These are phyloP conservation scores for Telmatherina bonti DNA, from an alignment of 2,797 vertebrate species.

Conservation along the genomic window DNA sequence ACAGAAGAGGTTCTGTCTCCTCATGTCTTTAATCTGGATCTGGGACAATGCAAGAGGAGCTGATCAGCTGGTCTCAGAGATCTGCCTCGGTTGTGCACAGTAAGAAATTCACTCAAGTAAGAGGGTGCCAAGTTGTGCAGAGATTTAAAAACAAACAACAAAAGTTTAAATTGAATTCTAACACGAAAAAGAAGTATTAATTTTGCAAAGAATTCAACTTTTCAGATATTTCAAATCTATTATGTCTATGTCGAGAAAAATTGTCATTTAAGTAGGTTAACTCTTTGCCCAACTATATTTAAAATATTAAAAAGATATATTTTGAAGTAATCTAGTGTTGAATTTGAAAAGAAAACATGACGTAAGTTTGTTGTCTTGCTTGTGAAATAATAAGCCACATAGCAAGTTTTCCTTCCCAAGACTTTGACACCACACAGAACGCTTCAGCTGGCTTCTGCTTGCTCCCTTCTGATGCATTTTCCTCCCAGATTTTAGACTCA, in stretches of 20 bases:
- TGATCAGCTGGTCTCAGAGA: too few relatives aligned
- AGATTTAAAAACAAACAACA: too few relatives aligned
- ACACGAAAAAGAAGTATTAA: too few relatives aligned
- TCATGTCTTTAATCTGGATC: too few relatives aligned
- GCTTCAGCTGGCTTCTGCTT: conserved; percentile 51
- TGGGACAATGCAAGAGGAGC: too few relatives aligned
- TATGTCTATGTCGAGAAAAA: neutral
- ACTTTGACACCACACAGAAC: conserved; percentile 35
- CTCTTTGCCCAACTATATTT: neutral
- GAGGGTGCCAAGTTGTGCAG: too few relatives aligned
- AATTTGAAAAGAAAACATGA: neutral
- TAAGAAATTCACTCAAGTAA: too few relatives aligned
- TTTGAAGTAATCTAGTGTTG: neutral
- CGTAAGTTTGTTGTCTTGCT: conserved; percentile 1
- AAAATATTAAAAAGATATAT: neutral
- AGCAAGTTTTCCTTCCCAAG: conserved; percentile 16
- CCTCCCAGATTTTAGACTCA: conserved; percentile 61
- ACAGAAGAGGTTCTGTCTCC: too few relatives aligned
- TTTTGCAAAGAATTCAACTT: too few relatives aligned
- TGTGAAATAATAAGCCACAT: neutral
- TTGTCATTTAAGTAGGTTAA: neutral
- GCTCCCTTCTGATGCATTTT: conserved; percentile 49
- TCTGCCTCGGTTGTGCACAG: too few relatives aligned
- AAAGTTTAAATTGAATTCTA: too few relatives aligned
- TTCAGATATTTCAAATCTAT: too few relatives aligned